These are phyloP conservation scores for Limulus polyphemus DNA, from an alignment of 2,888 invertebrate species.

Conservation along the genomic window DNA sequence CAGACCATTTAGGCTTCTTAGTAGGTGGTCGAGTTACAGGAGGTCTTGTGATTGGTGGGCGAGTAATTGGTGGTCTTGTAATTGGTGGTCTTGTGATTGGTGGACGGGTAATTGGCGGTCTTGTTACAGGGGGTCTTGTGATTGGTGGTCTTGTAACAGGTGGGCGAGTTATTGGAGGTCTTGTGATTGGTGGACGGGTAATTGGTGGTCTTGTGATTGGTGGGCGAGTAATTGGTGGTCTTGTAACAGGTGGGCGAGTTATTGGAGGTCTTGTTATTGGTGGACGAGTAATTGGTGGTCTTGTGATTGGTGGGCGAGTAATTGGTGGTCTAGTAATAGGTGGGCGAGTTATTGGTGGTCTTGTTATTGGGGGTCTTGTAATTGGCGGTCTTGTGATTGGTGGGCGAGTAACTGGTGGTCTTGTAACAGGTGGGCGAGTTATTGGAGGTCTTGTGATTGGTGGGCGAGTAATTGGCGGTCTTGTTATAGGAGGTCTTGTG, in stretches of 20 bases:
- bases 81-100: not conserved
- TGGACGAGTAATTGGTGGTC: not conserved
- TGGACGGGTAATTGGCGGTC: not conserved
- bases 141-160: not conserved
- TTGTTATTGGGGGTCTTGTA: not conserved
- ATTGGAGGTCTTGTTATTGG: not conserved
- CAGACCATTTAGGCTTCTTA: not conserved
- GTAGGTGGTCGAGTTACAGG: not conserved
- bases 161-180: not conserved
- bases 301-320: not conserved
- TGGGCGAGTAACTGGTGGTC: not conserved
- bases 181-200: not conserved
- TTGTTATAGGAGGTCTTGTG: not conserved
- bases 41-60: not conserved
- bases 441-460: not conserved
- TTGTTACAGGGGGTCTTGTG: not conserved
- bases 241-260: not conserved
- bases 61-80: not conserved
- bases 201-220: not conserved
- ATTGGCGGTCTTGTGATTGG: not conserved
- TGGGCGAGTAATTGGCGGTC: not conserved
- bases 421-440: not conserved
- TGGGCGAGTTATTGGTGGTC: not conserved
- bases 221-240: not conserved
- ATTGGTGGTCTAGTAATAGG: not conserved